Base-by-base conservation (phyloP, 2,888 invertebrate species). In the Eupithecia dodoneata region DNA sequence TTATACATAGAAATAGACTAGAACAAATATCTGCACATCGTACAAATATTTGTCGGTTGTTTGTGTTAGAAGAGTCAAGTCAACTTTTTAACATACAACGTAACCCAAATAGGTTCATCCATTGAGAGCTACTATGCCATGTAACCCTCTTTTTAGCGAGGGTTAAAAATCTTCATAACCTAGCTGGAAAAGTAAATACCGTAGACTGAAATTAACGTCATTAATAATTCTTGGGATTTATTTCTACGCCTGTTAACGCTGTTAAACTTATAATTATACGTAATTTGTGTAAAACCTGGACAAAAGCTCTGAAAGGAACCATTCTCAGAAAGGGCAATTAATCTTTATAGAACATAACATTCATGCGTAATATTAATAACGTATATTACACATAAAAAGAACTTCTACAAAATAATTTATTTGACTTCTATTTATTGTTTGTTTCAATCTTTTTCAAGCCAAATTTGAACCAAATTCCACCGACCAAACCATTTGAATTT, bases 261-360 rank as follows among this genome's bases (percentile, higher is more conserved):
- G 42, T 42, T 15, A 66, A 66, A 63, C 66, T 42, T 42, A 66
- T 42, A 66, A 66, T 66, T 66, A n/a, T n/a, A n/a, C n/a, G n/a
- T n/a, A 66, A 66, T 66, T 15, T 66, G 41, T 42, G 6, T 66
- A 66, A 41, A 66, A 66, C 18, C 15, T 42, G 42, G 7, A 42
- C 66, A 41, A 66, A 66, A 15, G 42, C 42, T 66, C 2, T 65
- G 30, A 65, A 65, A 65, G 41, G 65, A 65, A 41, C 13, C 65
- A 65, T 65, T 65, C 30, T 65, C 42, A 66, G 42, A 66, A 42
- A 66, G 15, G 42, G 41, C 7, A 42, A 65, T 65, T 65, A 65
- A 42, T 66, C 66, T 66, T 15, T 15, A 42, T 15, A 41, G 15
- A 5, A 66, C 42, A 66, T 66, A 15, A 63, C 10, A 63, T 30